phyloP scores from a whole-genome alignment of 2,888 invertebrate species.

The Abrostola triplasia region DNA sequence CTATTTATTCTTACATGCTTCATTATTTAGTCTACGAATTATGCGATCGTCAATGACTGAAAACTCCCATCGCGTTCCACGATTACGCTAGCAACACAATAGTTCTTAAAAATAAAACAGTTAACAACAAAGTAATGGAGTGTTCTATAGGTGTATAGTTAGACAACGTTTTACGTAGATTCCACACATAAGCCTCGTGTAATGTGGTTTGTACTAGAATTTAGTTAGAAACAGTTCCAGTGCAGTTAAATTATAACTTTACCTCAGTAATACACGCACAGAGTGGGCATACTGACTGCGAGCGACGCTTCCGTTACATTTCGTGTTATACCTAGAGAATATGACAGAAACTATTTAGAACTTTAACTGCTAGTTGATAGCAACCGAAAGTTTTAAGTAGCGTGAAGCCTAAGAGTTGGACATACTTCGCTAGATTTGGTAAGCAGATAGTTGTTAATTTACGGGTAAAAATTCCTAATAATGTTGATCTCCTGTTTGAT shows the following conservation, averaged over 20 bases:
- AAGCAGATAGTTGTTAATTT: no score
- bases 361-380: background rate
- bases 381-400: background rate
- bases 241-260: constrained; percentile 15
- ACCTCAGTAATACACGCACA: background rate
- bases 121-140: no score
- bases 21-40: no score
- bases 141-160: no score
- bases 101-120: constrained; percentile 11
- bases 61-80: no score
- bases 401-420: background rate
- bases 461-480: no score
- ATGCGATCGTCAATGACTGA: no score
- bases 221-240: constrained; percentile 12
- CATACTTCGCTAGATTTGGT: background rate
- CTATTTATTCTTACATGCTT: no score
- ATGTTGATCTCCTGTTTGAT: no score
- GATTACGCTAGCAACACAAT: background rate
- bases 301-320: background rate
- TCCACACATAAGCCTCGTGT: constrained; percentile 1
- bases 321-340: background rate
- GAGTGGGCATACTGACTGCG: background rate
- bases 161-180: no score
- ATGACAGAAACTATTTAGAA: background rate
- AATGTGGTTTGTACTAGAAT: constrained; percentile 23